Evolutionary conservation across 2,797 vertebrate genomes (phyloP).

Genomic region (Pseudochirops cupreus): DNA sequence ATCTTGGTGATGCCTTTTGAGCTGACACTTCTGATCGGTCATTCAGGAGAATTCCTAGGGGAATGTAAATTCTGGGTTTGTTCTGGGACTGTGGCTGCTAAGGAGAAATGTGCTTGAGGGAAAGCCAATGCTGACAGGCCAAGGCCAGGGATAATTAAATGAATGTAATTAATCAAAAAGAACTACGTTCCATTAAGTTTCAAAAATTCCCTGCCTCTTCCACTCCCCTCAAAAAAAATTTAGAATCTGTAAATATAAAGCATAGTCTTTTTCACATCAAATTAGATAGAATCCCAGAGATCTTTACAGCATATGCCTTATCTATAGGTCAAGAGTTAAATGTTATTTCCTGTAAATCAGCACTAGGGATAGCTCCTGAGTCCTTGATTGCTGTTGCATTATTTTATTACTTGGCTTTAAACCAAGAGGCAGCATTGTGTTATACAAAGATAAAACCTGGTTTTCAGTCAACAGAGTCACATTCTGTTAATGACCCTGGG

Average conservation of each 20-base stretch:
- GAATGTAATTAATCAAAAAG: constrained; percentile 17
- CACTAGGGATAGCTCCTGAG: background rate
- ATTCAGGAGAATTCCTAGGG: background rate
- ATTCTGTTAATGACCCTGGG: background rate
- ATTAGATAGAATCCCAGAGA: constrained; percentile 7
- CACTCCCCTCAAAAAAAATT: background rate
- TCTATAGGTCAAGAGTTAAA: background rate
- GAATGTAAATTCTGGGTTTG: constrained; percentile 54
- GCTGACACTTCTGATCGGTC: constrained; percentile 35
- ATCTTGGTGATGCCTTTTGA: constrained; percentile 30
- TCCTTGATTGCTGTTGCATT: background rate
- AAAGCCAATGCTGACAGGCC: constrained; percentile 11
- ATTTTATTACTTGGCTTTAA: constrained; percentile 4
- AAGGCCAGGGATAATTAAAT: background rate
- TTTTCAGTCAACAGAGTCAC: background rate
- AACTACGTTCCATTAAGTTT: background rate
- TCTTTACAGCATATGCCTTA: background rate
- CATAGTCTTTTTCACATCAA: background rate
- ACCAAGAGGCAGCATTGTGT: background rate
- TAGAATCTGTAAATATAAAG: background rate
- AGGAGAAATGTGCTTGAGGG: constrained; percentile 46
- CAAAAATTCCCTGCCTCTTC: background rate
- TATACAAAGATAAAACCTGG: background rate
- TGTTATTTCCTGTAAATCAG: background rate
- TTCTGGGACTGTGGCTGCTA: constrained; percentile 11